A percentile compares a stretch with the other conserved stretches of the same genome.
Evolutionary conservation across 2,113 vertebrate genomes (phyloP).

Genomic region (Corythornis cristatus): DNA sequence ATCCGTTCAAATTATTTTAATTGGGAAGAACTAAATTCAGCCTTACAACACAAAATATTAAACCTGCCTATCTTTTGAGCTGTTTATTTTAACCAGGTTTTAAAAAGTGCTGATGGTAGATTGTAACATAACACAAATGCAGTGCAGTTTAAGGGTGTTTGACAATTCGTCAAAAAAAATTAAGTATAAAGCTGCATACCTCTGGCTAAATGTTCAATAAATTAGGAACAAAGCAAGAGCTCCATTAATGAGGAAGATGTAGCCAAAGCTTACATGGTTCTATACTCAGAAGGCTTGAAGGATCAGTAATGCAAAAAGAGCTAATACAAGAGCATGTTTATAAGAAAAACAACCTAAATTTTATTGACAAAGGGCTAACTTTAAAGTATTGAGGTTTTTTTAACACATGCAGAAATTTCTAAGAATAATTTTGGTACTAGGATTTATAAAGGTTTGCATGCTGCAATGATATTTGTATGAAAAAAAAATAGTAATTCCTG

Average conservation of each 20-base stretch:
- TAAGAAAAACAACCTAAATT: background rate
- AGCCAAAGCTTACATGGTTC: conserved; percentile 37
- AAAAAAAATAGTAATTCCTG: background rate
- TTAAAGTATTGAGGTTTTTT: background rate
- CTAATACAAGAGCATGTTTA: background rate
- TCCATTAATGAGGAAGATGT: background rate
- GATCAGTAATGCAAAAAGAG: conserved; percentile 21
- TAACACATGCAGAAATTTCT: background rate
- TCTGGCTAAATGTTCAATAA: conserved; percentile 46
- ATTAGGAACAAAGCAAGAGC: conserved; percentile 37
- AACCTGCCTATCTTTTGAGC: background rate
- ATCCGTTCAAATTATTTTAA: background rate
- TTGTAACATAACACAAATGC: background rate
- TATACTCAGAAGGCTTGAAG: conserved; percentile 4
- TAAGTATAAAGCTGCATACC: conserved; percentile 26
- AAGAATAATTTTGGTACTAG: background rate
- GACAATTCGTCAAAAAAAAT: conserved; percentile 46
- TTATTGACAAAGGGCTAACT: background rate
- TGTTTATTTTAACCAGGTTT: background rate
- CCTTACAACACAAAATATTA: conserved; percentile 24
- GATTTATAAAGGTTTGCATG: background rate
- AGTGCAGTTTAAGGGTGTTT: background rate
- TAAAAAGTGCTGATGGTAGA: conserved; percentile 32
- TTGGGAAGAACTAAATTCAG: conserved; percentile 19
- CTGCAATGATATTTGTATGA: background rate